Evolutionary conservation across 2,888 invertebrate genomes (phyloP).

Genomic region (Cataglyphis rosenhaueri): DNA sequence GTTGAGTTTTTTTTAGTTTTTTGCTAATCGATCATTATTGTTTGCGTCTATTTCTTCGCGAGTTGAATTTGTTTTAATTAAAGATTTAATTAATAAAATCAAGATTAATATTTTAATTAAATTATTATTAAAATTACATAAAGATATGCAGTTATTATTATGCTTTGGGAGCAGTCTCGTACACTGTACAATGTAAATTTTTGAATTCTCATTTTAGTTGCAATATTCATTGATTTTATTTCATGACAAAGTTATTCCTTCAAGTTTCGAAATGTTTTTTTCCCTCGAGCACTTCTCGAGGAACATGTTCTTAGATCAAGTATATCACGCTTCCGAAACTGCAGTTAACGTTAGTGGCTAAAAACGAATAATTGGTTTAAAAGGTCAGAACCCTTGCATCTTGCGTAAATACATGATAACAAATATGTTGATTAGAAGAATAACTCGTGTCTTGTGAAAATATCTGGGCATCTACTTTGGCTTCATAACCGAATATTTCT

Average conservation of each 20-base stretch:
- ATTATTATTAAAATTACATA: neutral
- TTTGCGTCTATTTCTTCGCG: neutral
- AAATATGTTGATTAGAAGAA: neutral
- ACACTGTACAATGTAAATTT: neutral
- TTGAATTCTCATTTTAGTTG: conserved; percentile 2
- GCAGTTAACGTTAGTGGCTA: conserved; percentile 6
- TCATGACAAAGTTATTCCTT: conserved; percentile 19
- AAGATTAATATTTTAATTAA: neutral
- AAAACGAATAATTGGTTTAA: conserved; percentile 47
- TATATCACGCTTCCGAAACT: conserved; percentile 29
- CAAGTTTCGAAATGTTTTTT: conserved; percentile 37
- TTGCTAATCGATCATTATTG: neutral
- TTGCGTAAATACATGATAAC: neutral
- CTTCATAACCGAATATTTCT: neutral
- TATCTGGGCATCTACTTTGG: neutral
- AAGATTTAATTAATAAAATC: too few relatives aligned
- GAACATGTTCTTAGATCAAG: conserved; percentile 24
- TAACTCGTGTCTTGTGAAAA: neutral
- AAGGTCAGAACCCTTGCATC: conserved; percentile 12
- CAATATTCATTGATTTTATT: conserved; percentile 34
- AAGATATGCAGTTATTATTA: neutral
- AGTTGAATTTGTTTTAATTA: neutral
- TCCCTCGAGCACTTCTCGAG: conserved; percentile 28
- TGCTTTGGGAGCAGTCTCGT: neutral
- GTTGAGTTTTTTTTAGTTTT: neutral